Base-by-base conservation (phyloP, 2,888 invertebrate genomes). In the Rotaria socialis region DNA sequence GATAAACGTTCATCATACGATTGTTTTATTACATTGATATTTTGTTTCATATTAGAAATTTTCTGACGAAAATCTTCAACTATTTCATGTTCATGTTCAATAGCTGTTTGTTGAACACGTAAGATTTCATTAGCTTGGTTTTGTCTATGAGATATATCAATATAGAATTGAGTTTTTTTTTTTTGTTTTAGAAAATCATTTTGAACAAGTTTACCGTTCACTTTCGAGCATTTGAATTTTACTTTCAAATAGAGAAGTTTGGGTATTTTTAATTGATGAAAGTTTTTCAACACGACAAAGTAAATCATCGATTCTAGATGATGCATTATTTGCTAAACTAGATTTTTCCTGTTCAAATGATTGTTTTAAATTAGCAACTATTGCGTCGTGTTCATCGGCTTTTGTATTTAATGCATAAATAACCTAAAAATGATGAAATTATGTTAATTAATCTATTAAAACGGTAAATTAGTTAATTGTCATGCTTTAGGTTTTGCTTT, bases 391-490 rank as follows among this genome's bases (percentile, higher is more conserved):
- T 88, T 91, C 91, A 88, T 91, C 91, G 88, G 91, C 91, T 87
- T 91, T 91, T 16, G 91, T 91, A 88, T 91, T 91, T 7, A 91
- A 89, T 35, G 91, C 91, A 89, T 91, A 91, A 85, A 91, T 91
- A 19, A 91, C 91, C 91, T 91, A 87, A 43, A 87, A 43, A 80
- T 16, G 27, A n/a, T 55, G 14, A 55, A 55, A 22, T 22, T 22
- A 55, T 35, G 35, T 35, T 35, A 35, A 35, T 35, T 35, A 35
- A 35, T 2, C 35, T 35, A 35, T 35, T 35, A 35, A 35, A 35
- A 35, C 1, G 35, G 35, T 35, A 35, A 35, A 35, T 35, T 35
- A 35, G 35, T 35, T 35, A 35, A 35, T 35, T 35, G 2, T 35
- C 35, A 35, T 35, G 35, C 35, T 35, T 35, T 35, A 35, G 35